Base-by-base conservation (phyloP, 2,888 invertebrate species). In the Mythimna albipuncta region DNA sequence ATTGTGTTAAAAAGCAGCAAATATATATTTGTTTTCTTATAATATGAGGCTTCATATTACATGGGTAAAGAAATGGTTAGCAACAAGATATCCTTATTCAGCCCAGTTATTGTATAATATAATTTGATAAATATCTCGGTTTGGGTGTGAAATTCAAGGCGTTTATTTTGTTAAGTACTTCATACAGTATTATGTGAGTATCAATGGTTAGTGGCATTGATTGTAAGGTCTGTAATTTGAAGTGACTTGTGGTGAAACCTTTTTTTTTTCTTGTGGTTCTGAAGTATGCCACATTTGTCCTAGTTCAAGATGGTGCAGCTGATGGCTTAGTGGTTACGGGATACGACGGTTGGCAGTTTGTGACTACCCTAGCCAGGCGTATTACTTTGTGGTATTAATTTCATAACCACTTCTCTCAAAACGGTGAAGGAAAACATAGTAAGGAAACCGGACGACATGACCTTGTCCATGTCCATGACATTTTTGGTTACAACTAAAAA, bases 111-210 rank as follows among this genome's bases (percentile, higher is more conserved):
- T 81, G 77, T 82, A 65, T 81, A 58, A 72, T 61, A 85, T 87
- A 85, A 88, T 88, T 84, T 85, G 86, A 88, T 87, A 85, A 87
- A 85, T 88, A 88, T 89, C 88, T 82, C 67, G 67, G 76, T 82
- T 79, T 69, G 55, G 64, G 74, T 76, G 79, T 84, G 77, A 84
- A 85, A 77, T 81, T 85, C 44, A 77, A 83, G 76, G 79, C 77
- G 79, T 82, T 82, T 77, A 79, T 82, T 82, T 82, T 76, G 72
- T 79, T 69, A 69, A 74, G 78, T 62, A 74, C 57, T 71, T 47
- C 64, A 61, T 71, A 32, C 6, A 11, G 62, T 63, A 76, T 81
- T 77, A 76, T 75, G 77, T 67, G 69, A 65, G 79, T 83, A 81
- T 81, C 82, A 77, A 72, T 84, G 72, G 69, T 67, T 72, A 6